Base-by-base conservation (phyloP, 2,797 vertebrate genomes). In the Bucorvus abyssinicus region DNA sequence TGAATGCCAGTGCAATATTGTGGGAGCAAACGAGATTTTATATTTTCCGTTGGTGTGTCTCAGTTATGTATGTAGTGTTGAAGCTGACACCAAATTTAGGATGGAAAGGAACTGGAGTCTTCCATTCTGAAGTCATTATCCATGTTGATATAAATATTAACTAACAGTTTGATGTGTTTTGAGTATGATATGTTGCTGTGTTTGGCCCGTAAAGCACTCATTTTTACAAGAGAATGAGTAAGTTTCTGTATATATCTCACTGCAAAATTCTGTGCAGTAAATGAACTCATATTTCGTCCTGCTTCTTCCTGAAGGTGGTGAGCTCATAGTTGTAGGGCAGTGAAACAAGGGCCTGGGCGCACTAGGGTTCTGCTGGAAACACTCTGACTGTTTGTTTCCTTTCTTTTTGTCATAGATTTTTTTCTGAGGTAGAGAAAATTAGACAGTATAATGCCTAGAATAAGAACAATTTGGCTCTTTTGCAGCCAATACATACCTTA, bases 81-180 rank as follows among this genome's bases (percentile, higher is more conserved):
- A 68, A 84, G 70, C 47, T 76, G 81, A 63, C 44, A 82, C 59
- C 59, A 92, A 79, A 84, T 86, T 93, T 93, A 71, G 78, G 36
- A 73, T 87, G 52, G 84, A 81, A 89, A 79, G 36, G 49, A 93
- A 32, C 34, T 52, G 61, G 63, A 70, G 81, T 92, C 34, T 95
- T 97, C 95, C 69, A 45, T 95, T 95, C 89, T 97, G 96, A 87
- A 96, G 93, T 95, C 84, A 71, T 94, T 84, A 69, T 90, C 74
- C 65, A 74, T 73, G 63, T 94, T 89, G 95, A 95, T 96, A 92
- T 92, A 97, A 97, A 95, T 95, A 96, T 96, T 97, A 87, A 40
- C 53, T 40, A 63, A 23, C 8, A 36, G 27, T 68, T 80, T 86
- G 38, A 20, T 90, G 74, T 96, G 78, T 95, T 96, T 96, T 96